A percentile compares a stretch with the other conserved stretches of the same genome.
Conservation (phyloP, 2,113 vertebrate species). For the Xenopus tropicalis region DNA sequence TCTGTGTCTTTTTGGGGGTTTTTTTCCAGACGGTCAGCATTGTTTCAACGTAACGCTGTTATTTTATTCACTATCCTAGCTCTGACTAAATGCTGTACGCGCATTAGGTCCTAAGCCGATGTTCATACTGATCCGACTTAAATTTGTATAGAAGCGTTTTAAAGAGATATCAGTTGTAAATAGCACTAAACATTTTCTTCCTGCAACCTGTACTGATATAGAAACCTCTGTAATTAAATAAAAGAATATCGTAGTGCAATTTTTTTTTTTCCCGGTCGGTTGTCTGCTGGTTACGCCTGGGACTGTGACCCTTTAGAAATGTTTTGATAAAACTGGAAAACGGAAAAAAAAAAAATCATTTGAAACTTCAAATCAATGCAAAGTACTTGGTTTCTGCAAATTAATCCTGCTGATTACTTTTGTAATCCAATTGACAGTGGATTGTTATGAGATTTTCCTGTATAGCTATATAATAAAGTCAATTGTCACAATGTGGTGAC, state of each 20-base stretch:
- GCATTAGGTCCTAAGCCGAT: conserved; percentile 80
- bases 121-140: conserved; percentile 96
- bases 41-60: conserved; percentile 74
- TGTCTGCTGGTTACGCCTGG: conserved; percentile 50
- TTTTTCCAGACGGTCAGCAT: conserved; percentile 65
- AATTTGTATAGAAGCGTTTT: conserved; percentile 96
- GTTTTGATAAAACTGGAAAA: conserved; percentile 43
- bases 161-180: conserved; percentile 90
- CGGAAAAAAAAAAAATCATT: conserved; percentile 10
- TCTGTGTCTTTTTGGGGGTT: conserved; percentile 62
- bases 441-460: conserved; percentile 42
- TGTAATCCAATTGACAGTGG: conserved; percentile 41
- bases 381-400: conserved; percentile 35
- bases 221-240: conserved; percentile 95
- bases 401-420: conserved; percentile 42
- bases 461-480: conserved; percentile 41
- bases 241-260: conserved; percentile 83
- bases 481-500: conserved; percentile 39
- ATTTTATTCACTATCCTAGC: conserved; percentile 75
- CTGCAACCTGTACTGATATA: conserved; percentile 86
- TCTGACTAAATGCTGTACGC: conserved; percentile 86
- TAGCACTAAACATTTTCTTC: conserved; percentile 92
- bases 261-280: conserved; percentile 48
- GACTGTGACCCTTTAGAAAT: conserved; percentile 26
- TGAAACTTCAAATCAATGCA: conserved; percentile 36